Conservation (phyloP, 2,113 vertebrate species). For the Tonatia bakeri region DNA sequence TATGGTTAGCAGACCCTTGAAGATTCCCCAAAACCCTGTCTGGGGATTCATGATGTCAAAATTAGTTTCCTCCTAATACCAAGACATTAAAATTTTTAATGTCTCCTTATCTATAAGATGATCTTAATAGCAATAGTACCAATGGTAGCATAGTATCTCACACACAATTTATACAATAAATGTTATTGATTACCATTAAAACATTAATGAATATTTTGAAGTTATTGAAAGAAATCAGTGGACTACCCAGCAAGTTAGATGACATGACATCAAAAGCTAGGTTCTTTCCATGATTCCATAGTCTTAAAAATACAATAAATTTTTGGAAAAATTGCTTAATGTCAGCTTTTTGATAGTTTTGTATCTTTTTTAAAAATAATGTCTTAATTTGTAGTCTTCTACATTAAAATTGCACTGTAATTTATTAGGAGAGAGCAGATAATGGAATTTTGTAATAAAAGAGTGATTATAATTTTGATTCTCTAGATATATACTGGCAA, state of each 20-base stretch:
- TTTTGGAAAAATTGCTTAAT: neutral
- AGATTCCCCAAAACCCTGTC: neutral
- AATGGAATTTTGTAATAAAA: constrained; percentile 12
- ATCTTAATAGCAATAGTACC: neutral
- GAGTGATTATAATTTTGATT: neutral
- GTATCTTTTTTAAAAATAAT: neutral
- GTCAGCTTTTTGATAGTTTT: neutral
- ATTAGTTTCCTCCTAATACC: neutral
- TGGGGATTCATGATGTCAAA: neutral
- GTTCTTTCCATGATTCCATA: neutral
- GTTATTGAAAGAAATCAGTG: neutral
- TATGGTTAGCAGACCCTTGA: neutral
- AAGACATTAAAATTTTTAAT: neutral
- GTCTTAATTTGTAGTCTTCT: neutral
- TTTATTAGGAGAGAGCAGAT: neutral
- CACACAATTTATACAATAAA: neutral
- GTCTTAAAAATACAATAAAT: neutral
- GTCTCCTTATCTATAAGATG: neutral
- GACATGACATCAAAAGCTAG: neutral
- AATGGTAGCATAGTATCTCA: neutral
- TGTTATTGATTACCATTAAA: neutral
- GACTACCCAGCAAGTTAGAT: neutral
- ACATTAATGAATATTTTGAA: neutral
- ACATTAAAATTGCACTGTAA: neutral
- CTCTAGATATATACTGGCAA: neutral